Evolutionary conservation across 2,113 vertebrate species (phyloP).

Genomic region (Aldabrachelys gigantea): DNA sequence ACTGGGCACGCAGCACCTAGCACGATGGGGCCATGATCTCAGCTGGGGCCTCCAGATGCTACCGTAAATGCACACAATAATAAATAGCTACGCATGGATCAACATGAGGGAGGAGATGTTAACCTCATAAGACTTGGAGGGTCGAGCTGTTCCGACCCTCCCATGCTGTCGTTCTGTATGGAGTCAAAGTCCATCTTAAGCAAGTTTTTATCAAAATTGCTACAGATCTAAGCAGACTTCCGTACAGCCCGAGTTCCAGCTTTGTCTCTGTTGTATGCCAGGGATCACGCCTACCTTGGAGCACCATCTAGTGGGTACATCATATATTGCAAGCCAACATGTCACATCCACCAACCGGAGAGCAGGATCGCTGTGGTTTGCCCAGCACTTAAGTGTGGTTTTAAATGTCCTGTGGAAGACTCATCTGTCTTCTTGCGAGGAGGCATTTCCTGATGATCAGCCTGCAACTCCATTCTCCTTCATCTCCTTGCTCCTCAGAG

Average conservation of each 20-base stretch:
- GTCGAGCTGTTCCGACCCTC: background rate
- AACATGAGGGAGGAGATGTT: background rate
- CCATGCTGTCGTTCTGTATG: background rate
- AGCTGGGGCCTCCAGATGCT: background rate
- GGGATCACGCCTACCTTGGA: background rate
- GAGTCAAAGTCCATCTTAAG: background rate
- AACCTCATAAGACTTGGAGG: background rate
- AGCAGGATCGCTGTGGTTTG: background rate
- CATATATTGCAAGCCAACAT: background rate
- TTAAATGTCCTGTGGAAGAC: background rate
- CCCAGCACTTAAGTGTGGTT: background rate
- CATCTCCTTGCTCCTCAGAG: background rate
- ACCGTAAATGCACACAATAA: background rate
- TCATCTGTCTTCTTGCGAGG: background rate
- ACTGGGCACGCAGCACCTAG: background rate
- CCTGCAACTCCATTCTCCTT: background rate
- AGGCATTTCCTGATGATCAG: background rate
- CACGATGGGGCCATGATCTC: background rate
- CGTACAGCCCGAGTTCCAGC: background rate
- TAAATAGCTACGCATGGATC: background rate
- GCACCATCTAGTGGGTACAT: background rate
- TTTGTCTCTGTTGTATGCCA: background rate
- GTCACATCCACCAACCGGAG: background rate
- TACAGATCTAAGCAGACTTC: background rate
- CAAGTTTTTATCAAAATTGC: background rate